Base-by-base conservation (phyloP, 2,797 vertebrate species). In the Pagetopsis macropterus region DNA sequence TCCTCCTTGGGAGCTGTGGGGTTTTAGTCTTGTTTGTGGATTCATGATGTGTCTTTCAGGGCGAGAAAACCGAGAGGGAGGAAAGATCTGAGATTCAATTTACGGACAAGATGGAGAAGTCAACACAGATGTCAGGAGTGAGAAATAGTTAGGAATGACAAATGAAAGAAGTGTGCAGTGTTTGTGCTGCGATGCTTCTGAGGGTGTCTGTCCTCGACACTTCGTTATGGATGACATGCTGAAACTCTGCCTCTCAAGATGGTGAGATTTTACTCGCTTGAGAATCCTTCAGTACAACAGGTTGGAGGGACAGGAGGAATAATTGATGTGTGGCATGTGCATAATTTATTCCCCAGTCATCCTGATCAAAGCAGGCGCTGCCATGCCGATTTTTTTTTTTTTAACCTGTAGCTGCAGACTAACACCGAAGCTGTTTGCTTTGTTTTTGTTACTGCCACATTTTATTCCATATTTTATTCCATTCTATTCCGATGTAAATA, bases 21-120 rank as follows among this genome's bases (percentile, higher is more conserved):
- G 75, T 84, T 67, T 84, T 67, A 65, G 78, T 56, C 79, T 72
- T 83, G 82, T 86, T 93, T 91, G 83, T 77, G 82, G 57, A 92
- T 91, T 91, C 85, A 81, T 66, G 54, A 68, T 52, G 83, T 87
- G 88, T 75, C 81, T 85, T 91, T 84, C 81, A 78, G 8, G 62
- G 58, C 64, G 49, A 51, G 70, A 81, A 76, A 91, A 77, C 61
- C 9, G 43, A 48, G 59, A 72, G 70, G 67, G 70, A 77, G 78
- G 69, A 71, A 37, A 72, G 65, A 88, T 89, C 81, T 86, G 79
- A 89, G 85, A 89, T 92, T 92, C 84, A 91, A 92, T 94, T 93
- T 91, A 70, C 70, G 70, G 84, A 89, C 84, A 72, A 90, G 91
- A 91, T 87, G 83, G 91, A 92, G 1, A 89, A 91, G 83, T 82